Percentiles rank a stretch among this genome's conserved stretches.
phyloP scores from a whole-genome alignment of 2,113 vertebrate genomes.

The Oncorhynchus tshawytscha region DNA sequence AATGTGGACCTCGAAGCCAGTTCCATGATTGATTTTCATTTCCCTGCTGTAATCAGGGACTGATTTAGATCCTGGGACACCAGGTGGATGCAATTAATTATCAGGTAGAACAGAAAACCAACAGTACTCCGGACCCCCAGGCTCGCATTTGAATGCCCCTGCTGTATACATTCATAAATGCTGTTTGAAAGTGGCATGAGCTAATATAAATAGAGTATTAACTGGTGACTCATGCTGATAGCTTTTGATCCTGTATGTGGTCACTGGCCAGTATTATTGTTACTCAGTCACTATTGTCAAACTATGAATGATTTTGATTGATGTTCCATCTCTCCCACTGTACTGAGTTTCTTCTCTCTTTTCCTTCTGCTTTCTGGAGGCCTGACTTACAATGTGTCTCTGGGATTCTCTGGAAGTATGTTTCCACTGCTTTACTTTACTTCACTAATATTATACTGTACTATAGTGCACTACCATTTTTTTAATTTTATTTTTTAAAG shows the following conservation, averaged over 20 bases:
- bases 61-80: too few relatives aligned
- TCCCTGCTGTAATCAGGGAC: too few relatives aligned
- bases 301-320: not conserved
- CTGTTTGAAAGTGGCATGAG: too few relatives aligned
- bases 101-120: too few relatives aligned
- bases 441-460: too few relatives aligned
- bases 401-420: constrained; percentile 93
- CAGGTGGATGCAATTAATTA: too few relatives aligned
- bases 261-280: not conserved
- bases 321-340: not conserved
- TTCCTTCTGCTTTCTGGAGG: constrained; percentile 82
- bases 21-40: not conserved
- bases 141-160: too few relatives aligned
- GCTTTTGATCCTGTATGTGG: not conserved
- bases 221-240: not conserved
- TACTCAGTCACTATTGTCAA: not conserved
- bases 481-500: not conserved
- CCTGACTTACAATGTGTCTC: constrained; percentile 94
- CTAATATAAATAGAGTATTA: too few relatives aligned
- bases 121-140: too few relatives aligned
- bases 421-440: constrained; percentile 46
- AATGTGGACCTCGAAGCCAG: not conserved
- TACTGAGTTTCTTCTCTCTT: constrained; percentile 58
- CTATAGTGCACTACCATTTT: not conserved
- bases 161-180: too few relatives aligned